Evolutionary conservation across 2,888 invertebrate genomes (phyloP).

Genomic region (Aleiodes alternator): DNA sequence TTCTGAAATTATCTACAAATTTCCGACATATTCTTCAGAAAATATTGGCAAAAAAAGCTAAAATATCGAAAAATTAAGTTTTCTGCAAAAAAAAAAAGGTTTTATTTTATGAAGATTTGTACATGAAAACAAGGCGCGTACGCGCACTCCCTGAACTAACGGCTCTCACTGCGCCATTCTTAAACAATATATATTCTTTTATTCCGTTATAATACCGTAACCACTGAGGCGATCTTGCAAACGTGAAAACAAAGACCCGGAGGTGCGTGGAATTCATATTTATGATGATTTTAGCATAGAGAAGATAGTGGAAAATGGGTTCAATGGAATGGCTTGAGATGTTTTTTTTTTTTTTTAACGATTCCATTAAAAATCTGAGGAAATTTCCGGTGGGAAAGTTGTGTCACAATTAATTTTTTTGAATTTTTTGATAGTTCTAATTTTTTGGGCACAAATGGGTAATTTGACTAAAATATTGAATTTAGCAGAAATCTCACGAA

Average conservation of each 20-base stretch:
- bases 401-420: too few species aligned
- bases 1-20: too few species aligned
- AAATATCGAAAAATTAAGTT: not conserved
- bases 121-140: constrained; percentile 13
- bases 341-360: too few species aligned
- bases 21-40: too few species aligned
- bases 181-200: not conserved
- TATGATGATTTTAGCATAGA: constrained; percentile 8
- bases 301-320: too few species aligned
- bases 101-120: not conserved
- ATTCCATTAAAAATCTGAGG: too few species aligned
- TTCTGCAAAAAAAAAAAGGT: not conserved
- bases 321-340: too few species aligned
- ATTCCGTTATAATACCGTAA: constrained; percentile 31
- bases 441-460: too few species aligned
- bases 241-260: constrained; percentile 38
- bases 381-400: too few species aligned
- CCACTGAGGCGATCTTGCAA: constrained; percentile 1
- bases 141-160: constrained; percentile 21
- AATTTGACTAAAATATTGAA: too few species aligned
- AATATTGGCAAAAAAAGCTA: not conserved
- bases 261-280: constrained; percentile 40
- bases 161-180: constrained; percentile 24
- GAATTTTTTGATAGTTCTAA: too few species aligned
- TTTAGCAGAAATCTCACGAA: too few species aligned